Base-by-base conservation (phyloP, 2,888 invertebrate species). In the Lasioglossum oenotherae region DNA sequence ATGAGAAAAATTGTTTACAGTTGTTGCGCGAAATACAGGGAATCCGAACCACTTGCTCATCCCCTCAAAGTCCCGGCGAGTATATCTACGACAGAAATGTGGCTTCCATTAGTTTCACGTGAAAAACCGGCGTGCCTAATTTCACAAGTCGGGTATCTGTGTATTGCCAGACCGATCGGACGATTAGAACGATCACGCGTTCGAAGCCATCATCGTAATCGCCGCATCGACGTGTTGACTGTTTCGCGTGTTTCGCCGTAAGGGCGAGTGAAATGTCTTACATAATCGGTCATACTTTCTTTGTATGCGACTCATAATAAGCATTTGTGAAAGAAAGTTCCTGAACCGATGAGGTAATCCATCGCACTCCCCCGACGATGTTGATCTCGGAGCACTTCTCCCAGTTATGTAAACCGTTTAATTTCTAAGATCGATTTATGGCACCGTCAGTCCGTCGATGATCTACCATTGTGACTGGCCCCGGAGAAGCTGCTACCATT, bases 211-310 rank as follows among this genome's bases (percentile, higher is more conserved):
- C 53, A 53, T 75, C 35, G 27, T 35, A 31, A 73, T 79, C 67
- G 73, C 16, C 14, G 27, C 49, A 80, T 74, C 76, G 71, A 57
- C 46, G 35, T 46, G 49, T 69, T 38, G 27, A 23, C 23, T 35
- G 57, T 23, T 49, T 57, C 60, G 64, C 71, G 85, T 72, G 78
- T 71, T 64, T 78, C 57, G 77, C 74, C 74, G 53, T 80, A 78
- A 85, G 86, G 86, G 86, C 80, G 81, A 85, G 78, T 57, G 86
- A 85, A 49, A 81, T 72, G 85, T 44, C 53, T 86, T 86, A 60
- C 72, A 72, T 85, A 86, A 86, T 41, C 80, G 86, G 81, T 81
- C 81, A 69, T 85, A 78, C 86, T 86, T 86, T 86, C 86, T 86
- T 86, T 72, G 64, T 72, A 78, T 49, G 60, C 69, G 67, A 44